Percentiles rank a stretch among this genome's conserved stretches.
phyloP scores from a whole-genome alignment of 2,888 invertebrate species.

The Torymus tubicola region DNA sequence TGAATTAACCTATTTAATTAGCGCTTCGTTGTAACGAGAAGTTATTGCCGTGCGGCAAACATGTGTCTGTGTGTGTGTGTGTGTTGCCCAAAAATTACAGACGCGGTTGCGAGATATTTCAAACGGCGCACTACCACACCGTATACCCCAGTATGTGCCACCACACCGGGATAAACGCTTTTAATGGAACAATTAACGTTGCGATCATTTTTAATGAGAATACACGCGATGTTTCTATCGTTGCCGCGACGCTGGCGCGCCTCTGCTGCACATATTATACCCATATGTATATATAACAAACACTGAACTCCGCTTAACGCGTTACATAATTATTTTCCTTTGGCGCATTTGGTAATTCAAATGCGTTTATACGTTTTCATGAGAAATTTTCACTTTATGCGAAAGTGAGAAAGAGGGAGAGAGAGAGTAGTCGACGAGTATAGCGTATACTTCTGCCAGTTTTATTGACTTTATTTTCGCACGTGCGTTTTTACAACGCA shows the following conservation, averaged over 20 bases:
- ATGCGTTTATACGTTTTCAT: slow-evolving; percentile 35
- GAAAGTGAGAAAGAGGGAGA: neutral
- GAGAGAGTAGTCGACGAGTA: too few species aligned
- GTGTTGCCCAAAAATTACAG: slow-evolving; percentile 53
- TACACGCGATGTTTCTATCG: slow-evolving; percentile 57
- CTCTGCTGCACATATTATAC: too few species aligned
- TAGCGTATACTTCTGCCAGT: neutral
- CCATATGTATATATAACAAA: too few species aligned
- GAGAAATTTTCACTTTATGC: slow-evolving; percentile 46
- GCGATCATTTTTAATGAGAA: slow-evolving; percentile 59
- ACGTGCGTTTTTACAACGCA: slow-evolving; percentile 47
- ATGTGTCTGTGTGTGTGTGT: slow-evolving; percentile 20
- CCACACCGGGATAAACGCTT: slow-evolving; percentile 48
- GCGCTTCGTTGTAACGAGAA: slow-evolving; percentile 55
- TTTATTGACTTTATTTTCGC: slow-evolving; percentile 50
- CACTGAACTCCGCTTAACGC: slow-evolving; percentile 32
- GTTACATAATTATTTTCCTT: slow-evolving; percentile 57
- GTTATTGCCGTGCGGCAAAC: slow-evolving; percentile 39
- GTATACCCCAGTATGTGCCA: neutral
- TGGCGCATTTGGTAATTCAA: slow-evolving; percentile 38
- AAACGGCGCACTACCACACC: slow-evolving; percentile 1
- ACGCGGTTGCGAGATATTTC: slow-evolving; percentile 54
- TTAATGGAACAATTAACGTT: slow-evolving; percentile 58
- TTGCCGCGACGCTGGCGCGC: neutral
- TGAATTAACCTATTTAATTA: slow-evolving; percentile 60